These are phyloP conservation scores for Poeciliopsis presidionis DNA, from an alignment of 2,797 vertebrate species.

Conservation along the genomic window DNA sequence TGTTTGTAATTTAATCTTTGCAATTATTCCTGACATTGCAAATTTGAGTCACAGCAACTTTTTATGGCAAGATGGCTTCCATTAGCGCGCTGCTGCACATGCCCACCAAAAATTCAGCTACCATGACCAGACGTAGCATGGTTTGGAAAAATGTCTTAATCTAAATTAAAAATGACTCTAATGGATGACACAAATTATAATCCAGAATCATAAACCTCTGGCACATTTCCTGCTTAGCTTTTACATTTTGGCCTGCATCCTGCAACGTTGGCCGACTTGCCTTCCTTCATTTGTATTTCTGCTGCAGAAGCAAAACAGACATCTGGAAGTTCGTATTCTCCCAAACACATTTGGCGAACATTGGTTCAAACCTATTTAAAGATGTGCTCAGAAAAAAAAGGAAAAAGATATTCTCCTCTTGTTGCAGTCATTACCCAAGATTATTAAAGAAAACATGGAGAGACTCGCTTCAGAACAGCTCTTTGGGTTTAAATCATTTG, in stretches of 20 bases:
- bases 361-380: neutral
- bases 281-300: neutral
- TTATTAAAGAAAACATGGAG: constrained; percentile 1
- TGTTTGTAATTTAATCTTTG: neutral
- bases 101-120: neutral
- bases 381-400: neutral
- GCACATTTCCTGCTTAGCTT: neutral
- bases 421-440: neutral
- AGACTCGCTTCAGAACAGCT: neutral
- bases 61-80: neutral
- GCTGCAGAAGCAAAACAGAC: neutral
- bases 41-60: neutral
- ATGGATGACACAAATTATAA: neutral
- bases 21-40: neutral
- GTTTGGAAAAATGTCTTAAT: neutral
- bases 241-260: neutral
- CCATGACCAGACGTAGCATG: neutral
- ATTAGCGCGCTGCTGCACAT: neutral
- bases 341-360: neutral
- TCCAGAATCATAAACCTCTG: neutral
- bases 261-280: neutral
- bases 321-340: neutral
- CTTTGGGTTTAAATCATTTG: constrained; percentile 16
- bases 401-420: neutral
- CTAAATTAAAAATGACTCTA: neutral